Base-by-base conservation (phyloP, 2,113 vertebrate species). In the Glaucidium brasilianum region DNA sequence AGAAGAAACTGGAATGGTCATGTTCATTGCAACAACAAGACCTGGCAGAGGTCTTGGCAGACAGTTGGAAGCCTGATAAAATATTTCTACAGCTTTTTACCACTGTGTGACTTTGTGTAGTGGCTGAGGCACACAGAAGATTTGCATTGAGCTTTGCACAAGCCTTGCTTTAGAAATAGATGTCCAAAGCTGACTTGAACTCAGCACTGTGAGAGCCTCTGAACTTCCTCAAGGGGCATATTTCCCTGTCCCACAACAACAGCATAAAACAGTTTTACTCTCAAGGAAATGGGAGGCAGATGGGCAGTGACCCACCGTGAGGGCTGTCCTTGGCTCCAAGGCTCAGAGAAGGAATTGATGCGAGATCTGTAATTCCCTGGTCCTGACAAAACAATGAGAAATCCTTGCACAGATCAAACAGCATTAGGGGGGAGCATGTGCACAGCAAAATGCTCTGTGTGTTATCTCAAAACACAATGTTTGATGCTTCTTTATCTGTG, bases 31-130 rank as follows among this genome's bases (percentile, higher is more conserved):
- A 35, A 56, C 43, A 7, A 56, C 27, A 41, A 39, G 34, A 77
- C 6, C 9, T 26, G 20, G 27, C 18, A 52, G 59, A 56, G 15
- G 18, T 35, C 29, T 34, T n/a, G 13, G 62, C 37, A 52, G 47
- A 45, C 43, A 34, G 26, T 1, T 78, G 25, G 55, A 37, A 41
- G 37, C 34, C 22, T 84, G 43, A 41, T 45, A 39, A 88, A 58
- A 63, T 29, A 68, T 9, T 52, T 67, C 5, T 50, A 1, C 13
- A 29, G 29, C 18, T 66, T 91, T 21, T 82, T 32, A 15, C 19
- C 12, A 19, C 23, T 13, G 11, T 7, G 34, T 63, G 26, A 35
- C 19, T 29, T 69, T 1, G 1, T 2, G 0, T 5, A 45, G 30
- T 2, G 8, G 15, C 21, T 58, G 23, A 13, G 43, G 17, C n/a